Base-by-base conservation (phyloP, 2,797 vertebrate genomes). In the Intellagama lesueurii region DNA sequence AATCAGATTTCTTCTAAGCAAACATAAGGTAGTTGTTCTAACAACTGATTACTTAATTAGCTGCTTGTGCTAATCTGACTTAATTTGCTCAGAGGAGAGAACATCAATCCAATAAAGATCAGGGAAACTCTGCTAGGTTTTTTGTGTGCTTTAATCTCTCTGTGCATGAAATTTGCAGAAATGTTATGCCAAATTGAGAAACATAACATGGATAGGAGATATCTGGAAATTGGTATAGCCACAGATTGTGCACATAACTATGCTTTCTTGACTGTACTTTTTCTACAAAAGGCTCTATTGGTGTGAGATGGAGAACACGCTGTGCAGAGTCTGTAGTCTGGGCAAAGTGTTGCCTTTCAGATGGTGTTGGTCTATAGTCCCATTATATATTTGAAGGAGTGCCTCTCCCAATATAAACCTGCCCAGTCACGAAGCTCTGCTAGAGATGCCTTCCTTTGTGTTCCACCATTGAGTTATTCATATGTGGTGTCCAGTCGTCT, bases 31-130 rank as follows among this genome's bases (percentile, higher is more conserved):
- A 78, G 5, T 82, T 11, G 1, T 80, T 79, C 35, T 83, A 77
- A 64, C 75, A 87, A 5, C 72, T 64, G 64, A 49, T 87, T 85
- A 72, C 28, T 92, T 92, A 49, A 49, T 93, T 90, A 91, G n/a
- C 56, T 82, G 72, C 0, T 0, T 47, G 16, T 89, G 1, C 22
- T 93, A 90, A 26, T 64, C 35, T 80, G 56, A 11, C 82, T 93
- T 93, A 78, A 84, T 85, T 12, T 14, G 26, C 89, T 88, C 64
- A 69, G 0, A 79, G 52, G 12, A 44, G 76, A 86, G 60, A 86
- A 24, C 19, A 64, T 90, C 40, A 69, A 12, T 85, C 64, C n/a
- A 89, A 5, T 78, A 87, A 90, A 87, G 78, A 86, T 40, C 1
- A 40, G 66, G 35, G 84, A 83, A 90, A 91, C 69, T n/a, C 9